phyloP scores from a whole-genome alignment of 2,797 vertebrate genomes.

The Takifugu rubripes region DNA sequence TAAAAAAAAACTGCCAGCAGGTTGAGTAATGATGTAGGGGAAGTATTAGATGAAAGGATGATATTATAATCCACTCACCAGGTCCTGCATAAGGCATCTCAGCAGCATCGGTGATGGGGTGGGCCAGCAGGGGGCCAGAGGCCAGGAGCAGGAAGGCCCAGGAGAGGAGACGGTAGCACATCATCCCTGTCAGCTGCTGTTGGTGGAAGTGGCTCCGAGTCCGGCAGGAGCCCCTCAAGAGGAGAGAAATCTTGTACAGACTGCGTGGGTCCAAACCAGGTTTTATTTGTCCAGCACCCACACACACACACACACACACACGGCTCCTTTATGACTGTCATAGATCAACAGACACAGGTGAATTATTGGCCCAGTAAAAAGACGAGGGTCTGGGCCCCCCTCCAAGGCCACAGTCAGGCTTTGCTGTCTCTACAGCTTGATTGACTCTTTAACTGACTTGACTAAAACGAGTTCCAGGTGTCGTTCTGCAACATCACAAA shows the following conservation, averaged over 20 bases:
- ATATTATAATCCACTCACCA: slow-evolving; percentile 62
- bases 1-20: too few species aligned
- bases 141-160: slow-evolving; percentile 70
- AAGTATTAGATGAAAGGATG: slow-evolving; percentile 13
- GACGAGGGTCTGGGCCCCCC: slow-evolving; percentile 30
- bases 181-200: slow-evolving; percentile 58
- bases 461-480: slow-evolving; percentile 66
- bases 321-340: slow-evolving; percentile 19
- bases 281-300: slow-evolving; percentile 61
- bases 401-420: slow-evolving; percentile 57
- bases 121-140: slow-evolving; percentile 65
- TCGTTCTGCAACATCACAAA: slow-evolving; percentile 28
- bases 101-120: slow-evolving; percentile 73
- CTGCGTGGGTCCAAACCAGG: slow-evolving; percentile 25
- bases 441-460: slow-evolving; percentile 67
- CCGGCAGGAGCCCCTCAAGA: slow-evolving; percentile 33
- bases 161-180: slow-evolving; percentile 66
- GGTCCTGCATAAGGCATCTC: slow-evolving; percentile 73
- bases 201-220: slow-evolving; percentile 31
- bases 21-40: slow-evolving; percentile 11
- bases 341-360: slow-evolving; percentile 64
- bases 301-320: slow-evolving; percentile 13
- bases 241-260: slow-evolving; percentile 39
- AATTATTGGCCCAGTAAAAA: slow-evolving; percentile 63
- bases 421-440: slow-evolving; percentile 58